Percentiles rank a stretch among this genome's conserved stretches.
Conservation (phyloP, 2,888 invertebrate genomes). For the Trisateles emortualis region DNA sequence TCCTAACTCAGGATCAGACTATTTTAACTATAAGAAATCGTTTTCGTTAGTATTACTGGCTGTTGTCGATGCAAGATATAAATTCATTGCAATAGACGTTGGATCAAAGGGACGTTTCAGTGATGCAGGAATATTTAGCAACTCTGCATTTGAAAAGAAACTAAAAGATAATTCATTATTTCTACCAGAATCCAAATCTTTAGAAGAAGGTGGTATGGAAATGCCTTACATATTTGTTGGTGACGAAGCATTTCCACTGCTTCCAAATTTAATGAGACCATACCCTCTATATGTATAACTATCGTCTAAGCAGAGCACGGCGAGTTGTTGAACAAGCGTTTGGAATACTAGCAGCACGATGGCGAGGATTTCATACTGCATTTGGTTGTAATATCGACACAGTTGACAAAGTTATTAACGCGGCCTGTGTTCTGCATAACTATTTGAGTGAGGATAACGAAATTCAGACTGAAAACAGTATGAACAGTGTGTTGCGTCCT, state of each 20-base stretch:
- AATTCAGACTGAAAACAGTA: constrained; percentile 19
- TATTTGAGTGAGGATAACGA: constrained; percentile 15
- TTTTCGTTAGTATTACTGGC: constrained; percentile 36
- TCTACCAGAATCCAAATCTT: background rate
- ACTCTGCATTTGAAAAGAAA: constrained; percentile 18
- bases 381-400: too few species aligned
- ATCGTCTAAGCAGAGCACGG: constrained; percentile 32
- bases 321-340: constrained; percentile 11
- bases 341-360: too few species aligned
- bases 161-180: background rate
- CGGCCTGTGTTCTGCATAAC: constrained; percentile 15
- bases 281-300: constrained; percentile 32
- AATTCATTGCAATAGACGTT: constrained; percentile 21
- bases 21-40: constrained; percentile 30
- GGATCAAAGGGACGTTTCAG: constrained; percentile 24
- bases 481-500: constrained; percentile 19
- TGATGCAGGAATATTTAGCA: constrained; percentile 24
- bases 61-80: constrained; percentile 24
- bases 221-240: constrained; percentile 10
- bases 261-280: constrained; percentile 14
- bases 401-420: constrained; percentile 6
- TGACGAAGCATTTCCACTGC: constrained; percentile 11
- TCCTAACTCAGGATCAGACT: constrained; percentile 27
- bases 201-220: background rate
- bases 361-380: too few species aligned